These are phyloP conservation scores for Pectinophora gossypiella DNA, from an alignment of 1,140 invertebrate species.

Conservation along the genomic window DNA sequence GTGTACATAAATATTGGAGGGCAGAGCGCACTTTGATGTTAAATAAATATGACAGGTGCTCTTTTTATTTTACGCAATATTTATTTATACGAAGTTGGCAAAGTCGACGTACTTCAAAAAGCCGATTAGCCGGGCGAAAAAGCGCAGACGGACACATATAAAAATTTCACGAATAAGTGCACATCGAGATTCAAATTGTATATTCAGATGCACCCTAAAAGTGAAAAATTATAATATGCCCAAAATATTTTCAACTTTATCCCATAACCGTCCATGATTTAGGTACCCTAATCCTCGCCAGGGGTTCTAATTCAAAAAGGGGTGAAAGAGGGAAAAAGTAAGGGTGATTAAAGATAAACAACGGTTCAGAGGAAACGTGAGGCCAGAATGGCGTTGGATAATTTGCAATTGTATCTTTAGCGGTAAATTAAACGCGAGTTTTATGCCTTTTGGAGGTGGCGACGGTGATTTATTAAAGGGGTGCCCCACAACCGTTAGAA, in stretches of 20 bases:
- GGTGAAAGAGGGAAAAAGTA: constrained; percentile 54
- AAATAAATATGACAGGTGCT: too few relatives aligned
- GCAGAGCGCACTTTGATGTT: too few relatives aligned
- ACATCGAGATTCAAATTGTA: too few relatives aligned
- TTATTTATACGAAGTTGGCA: too few relatives aligned
- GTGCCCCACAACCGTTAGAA: background rate
- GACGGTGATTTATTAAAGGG: constrained; percentile 29
- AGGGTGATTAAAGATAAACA: constrained; percentile 71
- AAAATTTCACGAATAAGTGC: too few relatives aligned
- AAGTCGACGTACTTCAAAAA: too few relatives aligned
- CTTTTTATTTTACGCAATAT: too few relatives aligned
- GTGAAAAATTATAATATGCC: constrained; percentile 3
- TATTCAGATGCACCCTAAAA: too few relatives aligned
- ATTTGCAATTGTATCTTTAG: constrained; percentile 63
- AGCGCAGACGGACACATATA: too few relatives aligned
- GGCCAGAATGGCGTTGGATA: constrained; percentile 32
- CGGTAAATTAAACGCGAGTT: constrained; percentile 53
- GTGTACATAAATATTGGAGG: too few relatives aligned
- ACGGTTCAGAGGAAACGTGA: constrained; percentile 38
- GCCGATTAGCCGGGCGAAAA: too few relatives aligned
- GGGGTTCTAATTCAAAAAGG: constrained; percentile 30
- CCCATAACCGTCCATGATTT: constrained; percentile 37
- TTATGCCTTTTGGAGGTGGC: constrained; percentile 35
- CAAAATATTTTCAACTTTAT: background rate
- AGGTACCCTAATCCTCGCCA: constrained; percentile 42